Conservation (phyloP, 2,888 invertebrate genomes). For the Drosophila cognata region DNA sequence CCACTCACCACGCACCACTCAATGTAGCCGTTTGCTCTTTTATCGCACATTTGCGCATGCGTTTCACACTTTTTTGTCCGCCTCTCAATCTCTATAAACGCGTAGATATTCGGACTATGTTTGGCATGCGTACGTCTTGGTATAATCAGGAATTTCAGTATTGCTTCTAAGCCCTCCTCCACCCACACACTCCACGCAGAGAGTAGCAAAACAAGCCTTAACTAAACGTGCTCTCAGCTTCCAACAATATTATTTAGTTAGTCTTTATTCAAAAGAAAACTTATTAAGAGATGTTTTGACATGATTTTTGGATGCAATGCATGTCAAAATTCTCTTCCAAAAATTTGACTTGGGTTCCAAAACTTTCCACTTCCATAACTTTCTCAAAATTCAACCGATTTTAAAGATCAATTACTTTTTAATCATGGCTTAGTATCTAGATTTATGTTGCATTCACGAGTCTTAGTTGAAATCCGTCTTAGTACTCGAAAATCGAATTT, state of each 20-base stretch:
- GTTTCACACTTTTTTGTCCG: slow-evolving; percentile 68
- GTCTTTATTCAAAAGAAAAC: not conserved
- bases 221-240: not conserved
- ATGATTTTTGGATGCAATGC: not conserved
- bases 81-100: slow-evolving; percentile 32
- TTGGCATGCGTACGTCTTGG: slow-evolving; percentile 68
- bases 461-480: too few species aligned
- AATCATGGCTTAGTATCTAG: too few species aligned
- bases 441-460: too few species aligned
- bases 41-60: slow-evolving; percentile 73
- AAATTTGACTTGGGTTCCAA: not conserved
- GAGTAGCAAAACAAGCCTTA: not conserved
- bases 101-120: slow-evolving; percentile 64
- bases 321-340: not conserved
- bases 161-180: slow-evolving; percentile 22
- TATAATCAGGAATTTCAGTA: slow-evolving; percentile 49
- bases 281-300: not conserved
- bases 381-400: too few species aligned
- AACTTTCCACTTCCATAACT: too few species aligned
- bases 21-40: slow-evolving; percentile 35
- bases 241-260: not conserved
- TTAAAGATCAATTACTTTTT: too few species aligned
- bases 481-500: not conserved
- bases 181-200: slow-evolving; percentile 5
- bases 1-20: not conserved